phyloP scores from a whole-genome alignment of 2,888 invertebrate genomes.

The Caenorhabditis imperialis region DNA sequence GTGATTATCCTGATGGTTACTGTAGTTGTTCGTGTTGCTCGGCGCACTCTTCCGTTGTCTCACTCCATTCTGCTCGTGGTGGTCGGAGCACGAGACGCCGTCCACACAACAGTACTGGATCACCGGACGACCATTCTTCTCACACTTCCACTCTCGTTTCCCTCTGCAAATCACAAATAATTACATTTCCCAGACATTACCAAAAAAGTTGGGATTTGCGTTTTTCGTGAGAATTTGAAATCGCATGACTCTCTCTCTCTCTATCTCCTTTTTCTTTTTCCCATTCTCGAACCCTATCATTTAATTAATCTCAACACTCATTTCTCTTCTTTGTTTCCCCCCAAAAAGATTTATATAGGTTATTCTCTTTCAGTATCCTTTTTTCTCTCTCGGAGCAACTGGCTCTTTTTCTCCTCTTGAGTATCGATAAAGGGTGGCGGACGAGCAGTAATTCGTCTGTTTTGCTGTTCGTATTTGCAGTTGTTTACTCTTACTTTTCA shows the following conservation, averaged over 20 bases:
- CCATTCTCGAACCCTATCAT: slow-evolving; percentile 24
- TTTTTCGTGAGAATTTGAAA: background rate
- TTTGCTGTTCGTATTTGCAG: slow-evolving; percentile 17
- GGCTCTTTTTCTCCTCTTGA: slow-evolving; percentile 18
- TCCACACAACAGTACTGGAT: slow-evolving; percentile 59
- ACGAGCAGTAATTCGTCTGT: slow-evolving; percentile 2
- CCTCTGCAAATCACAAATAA: slow-evolving; percentile 52
- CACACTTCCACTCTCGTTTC: slow-evolving; percentile 65
- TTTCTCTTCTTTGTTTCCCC: slow-evolving; percentile 8
- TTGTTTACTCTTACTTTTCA: slow-evolving; percentile 8
- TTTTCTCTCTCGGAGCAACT: slow-evolving; percentile 27
- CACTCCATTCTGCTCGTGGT: slow-evolving; percentile 37
- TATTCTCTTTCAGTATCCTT: too few species aligned
- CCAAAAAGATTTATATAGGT: slow-evolving; percentile 35
- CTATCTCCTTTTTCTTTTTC: slow-evolving; percentile 7
- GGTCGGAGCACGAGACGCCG: slow-evolving; percentile 29
- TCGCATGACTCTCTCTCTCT: background rate
- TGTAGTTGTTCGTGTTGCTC: slow-evolving; percentile 12
- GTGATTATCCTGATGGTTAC: slow-evolving; percentile 40
- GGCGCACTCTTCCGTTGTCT: slow-evolving; percentile 25
- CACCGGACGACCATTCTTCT: slow-evolving; percentile 35
- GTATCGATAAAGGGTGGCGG: too few species aligned
- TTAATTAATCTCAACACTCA: slow-evolving; percentile 37
- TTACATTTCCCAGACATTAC: background rate
- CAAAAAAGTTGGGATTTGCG: background rate